phyloP scores from a whole-genome alignment of 1,140 invertebrate species.

The Drosophila aff. region DNA sequence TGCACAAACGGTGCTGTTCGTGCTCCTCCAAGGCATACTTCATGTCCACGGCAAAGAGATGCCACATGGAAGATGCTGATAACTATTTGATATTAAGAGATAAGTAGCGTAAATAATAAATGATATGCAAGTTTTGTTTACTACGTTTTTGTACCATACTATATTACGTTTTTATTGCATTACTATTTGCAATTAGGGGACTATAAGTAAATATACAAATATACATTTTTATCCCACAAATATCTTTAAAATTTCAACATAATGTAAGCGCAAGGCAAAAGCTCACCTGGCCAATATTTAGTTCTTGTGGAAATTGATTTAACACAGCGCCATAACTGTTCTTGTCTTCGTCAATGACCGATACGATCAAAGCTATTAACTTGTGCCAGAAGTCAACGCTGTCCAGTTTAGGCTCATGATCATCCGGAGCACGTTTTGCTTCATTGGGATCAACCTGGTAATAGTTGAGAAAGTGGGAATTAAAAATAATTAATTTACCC shows the following conservation, averaged over 20 bases:
- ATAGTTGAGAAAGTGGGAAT: background rate
- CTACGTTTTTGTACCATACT: too few relatives aligned
- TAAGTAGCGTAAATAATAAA: background rate
- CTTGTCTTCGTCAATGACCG: constrained; percentile 99
- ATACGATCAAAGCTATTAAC: constrained; percentile 98
- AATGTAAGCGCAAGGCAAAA: background rate
- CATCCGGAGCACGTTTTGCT: constrained; percentile 93
- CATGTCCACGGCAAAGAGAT: constrained; percentile 98
- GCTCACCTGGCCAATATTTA: constrained; percentile 94
- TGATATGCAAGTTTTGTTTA: too few relatives aligned
- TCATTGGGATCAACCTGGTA: constrained; percentile 94
- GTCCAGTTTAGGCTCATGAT: constrained; percentile 95
- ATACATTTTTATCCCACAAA: background rate
- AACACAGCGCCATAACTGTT: constrained; percentile 99
- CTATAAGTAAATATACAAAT: background rate
- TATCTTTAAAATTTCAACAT: background rate
- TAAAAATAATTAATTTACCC: too few relatives aligned
- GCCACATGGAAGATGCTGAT: constrained; percentile 99
- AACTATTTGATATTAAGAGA: constrained; percentile 87
- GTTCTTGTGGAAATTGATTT: constrained; percentile 97
- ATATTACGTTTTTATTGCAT: too few relatives aligned
- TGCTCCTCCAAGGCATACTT: constrained; percentile 99
- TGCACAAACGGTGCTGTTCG: constrained; percentile 97
- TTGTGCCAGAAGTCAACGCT: constrained; percentile 99
- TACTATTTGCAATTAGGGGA: too few relatives aligned